Evolutionary conservation across 2,888 invertebrate genomes (phyloP).

Genomic region (Theodoxus fluviatilis): DNA sequence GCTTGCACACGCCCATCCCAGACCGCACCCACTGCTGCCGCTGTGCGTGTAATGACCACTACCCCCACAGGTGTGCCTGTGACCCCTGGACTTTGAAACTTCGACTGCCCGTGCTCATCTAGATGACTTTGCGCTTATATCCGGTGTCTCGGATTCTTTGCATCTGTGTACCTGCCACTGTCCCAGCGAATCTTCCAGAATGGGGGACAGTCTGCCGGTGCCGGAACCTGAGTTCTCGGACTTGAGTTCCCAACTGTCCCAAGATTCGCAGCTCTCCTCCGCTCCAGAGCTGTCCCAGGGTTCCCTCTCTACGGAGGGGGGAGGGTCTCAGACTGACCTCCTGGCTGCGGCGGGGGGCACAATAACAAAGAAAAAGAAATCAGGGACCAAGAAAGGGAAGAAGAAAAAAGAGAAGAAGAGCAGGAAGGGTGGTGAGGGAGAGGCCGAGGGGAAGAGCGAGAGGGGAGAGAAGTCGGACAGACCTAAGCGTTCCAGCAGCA

Average conservation of each 20-base stretch:
- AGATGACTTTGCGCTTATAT: no score
- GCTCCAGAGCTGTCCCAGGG: slow-evolving; percentile 33
- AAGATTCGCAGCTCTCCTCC: slow-evolving; percentile 35
- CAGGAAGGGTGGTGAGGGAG: slow-evolving; percentile 27
- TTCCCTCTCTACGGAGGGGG: slow-evolving; percentile 31
- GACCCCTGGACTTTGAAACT: no score
- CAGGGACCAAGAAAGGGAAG: slow-evolving; percentile 37
- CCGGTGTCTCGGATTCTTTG: no score
- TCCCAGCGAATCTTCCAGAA: background rate
- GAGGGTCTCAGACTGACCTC: no score
- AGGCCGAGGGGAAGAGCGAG: slow-evolving; percentile 29
- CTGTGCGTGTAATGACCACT: no score
- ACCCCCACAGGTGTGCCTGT: no score
- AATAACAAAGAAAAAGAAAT: slow-evolving; percentile 36
- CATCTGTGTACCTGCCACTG: no score
- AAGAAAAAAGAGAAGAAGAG: slow-evolving; percentile 42
- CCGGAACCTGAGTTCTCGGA: slow-evolving; percentile 32
- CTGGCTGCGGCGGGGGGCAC: slow-evolving; percentile 25
- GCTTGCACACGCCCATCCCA: no score
- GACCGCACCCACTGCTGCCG: no score
- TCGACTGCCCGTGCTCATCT: no score
- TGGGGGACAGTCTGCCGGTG: slow-evolving; percentile 27
- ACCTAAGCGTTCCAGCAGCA: slow-evolving; percentile 31
- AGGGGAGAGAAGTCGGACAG: slow-evolving; percentile 23
- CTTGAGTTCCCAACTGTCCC: slow-evolving; percentile 36